Conservation (phyloP, 2,113 vertebrate genomes). For the Cebus imitator region DNA sequence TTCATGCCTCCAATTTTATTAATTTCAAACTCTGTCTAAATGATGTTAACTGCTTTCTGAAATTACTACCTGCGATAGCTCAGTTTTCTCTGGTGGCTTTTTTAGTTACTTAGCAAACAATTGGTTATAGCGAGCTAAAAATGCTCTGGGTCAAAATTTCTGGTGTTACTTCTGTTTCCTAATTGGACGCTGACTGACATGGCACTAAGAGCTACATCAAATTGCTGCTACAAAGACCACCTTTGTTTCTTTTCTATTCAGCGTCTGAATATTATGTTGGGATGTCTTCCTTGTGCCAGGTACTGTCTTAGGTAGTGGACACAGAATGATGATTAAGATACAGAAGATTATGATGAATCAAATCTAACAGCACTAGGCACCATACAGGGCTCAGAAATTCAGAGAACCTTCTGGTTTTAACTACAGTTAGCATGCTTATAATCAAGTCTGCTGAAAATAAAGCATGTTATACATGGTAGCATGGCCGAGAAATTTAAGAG, state of each 20-base stretch:
- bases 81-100: not conserved
- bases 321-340: not conserved
- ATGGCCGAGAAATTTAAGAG: not conserved
- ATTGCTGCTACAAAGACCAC: not conserved
- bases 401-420: not conserved
- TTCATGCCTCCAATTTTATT: not conserved
- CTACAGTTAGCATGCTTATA: not conserved
- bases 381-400: not conserved
- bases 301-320: not conserved
- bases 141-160: not conserved
- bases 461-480: not conserved
- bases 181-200: not conserved
- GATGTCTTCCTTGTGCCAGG: not conserved
- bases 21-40: not conserved
- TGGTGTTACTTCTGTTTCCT: not conserved
- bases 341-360: not conserved
- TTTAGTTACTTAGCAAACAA: not conserved
- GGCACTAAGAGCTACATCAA: not conserved
- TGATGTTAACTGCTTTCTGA: not conserved
- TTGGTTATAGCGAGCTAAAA: not conserved
- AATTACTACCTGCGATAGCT: not conserved
- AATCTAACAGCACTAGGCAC: not conserved
- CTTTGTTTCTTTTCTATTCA: not conserved
- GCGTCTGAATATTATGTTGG: too few species aligned
- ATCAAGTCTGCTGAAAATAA: not conserved